Base-by-base conservation (phyloP, 53 echinoderm and acorn worm genomes). In the Actinopyga echinites region DNA sequence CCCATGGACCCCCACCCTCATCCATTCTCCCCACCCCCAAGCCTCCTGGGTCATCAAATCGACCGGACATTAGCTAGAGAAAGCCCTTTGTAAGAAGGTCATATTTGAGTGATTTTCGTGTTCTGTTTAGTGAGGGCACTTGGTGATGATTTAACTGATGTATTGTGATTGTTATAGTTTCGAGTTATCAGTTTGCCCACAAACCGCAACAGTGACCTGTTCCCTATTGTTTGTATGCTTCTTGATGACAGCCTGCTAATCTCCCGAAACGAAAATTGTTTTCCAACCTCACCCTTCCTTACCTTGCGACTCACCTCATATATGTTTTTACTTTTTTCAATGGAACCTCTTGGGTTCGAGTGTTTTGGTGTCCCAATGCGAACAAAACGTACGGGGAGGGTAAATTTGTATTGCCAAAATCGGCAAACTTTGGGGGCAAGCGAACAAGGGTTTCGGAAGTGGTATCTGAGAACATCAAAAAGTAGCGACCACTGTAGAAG, bases 141-240 rank as follows among this genome's bases (percentile, higher is more conserved):
- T n/a, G n/a, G n/a, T n/a, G n/a, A n/a, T n/a, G n/a, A n/a, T n/a
- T n/a, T n/a, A n/a, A n/a, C n/a, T n/a, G n/a, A n/a, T n/a, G n/a
- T n/a, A n/a, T n/a, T n/a, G n/a, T n/a, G n/a, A n/a, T n/a, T n/a
- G n/a, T n/a, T n/a, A n/a, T n/a, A n/a, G n/a, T n/a, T n/a, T n/a
- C n/a, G n/a, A n/a, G n/a, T n/a, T n/a, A n/a, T n/a, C n/a, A n/a
- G n/a, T n/a, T n/a, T n/a, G n/a, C n/a, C n/a, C n/a, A n/a, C n/a
- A n/a, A n/a, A n/a, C n/a, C 63, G 81, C 60, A 80, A 80, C 62
- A 61, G 81, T 80, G 81, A 80, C 81, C 81, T 62, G 25, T 31
- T 57, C 57, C 4, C n/a, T 52, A 56, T 55, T 78, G 78, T 78
- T 78, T 78, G 78, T 53, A 24, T 55, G 55, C 33, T 53, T 78